These are phyloP conservation scores for Balaenoptera acutorostrata DNA, from an alignment of 2,113 vertebrate genomes.

Conservation along the genomic window DNA sequence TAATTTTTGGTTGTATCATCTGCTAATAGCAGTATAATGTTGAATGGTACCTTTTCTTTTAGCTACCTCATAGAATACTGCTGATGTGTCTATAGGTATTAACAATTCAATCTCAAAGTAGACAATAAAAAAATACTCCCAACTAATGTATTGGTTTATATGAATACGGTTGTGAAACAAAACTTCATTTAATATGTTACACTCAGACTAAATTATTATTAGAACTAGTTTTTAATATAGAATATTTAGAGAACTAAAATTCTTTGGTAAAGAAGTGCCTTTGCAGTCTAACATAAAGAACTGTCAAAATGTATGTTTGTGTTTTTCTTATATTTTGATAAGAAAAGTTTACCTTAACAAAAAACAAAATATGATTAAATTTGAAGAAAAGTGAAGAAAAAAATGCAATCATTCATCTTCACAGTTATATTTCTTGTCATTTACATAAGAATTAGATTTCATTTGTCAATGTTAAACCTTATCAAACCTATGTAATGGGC, in stretches of 20 bases:
- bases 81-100: background rate
- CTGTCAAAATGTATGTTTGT: background rate
- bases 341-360: background rate
- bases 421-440: background rate
- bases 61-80: background rate
- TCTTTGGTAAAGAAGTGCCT: background rate
- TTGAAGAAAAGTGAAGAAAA: background rate
- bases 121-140: background rate
- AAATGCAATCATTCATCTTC: background rate
- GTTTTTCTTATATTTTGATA: background rate
- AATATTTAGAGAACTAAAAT: background rate
- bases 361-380: background rate
- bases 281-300: background rate
- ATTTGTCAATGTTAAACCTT: background rate
- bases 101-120: background rate
- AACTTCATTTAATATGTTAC: background rate
- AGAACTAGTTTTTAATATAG: background rate
- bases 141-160: background rate
- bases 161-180: background rate
- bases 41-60: background rate
- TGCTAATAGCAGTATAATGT: background rate
- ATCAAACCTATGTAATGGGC: background rate
- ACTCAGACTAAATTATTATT: background rate
- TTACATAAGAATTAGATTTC: background rate
- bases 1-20: background rate